phyloP scores from a whole-genome alignment of 2,888 invertebrate species.

The Polylopha cassiicola region DNA sequence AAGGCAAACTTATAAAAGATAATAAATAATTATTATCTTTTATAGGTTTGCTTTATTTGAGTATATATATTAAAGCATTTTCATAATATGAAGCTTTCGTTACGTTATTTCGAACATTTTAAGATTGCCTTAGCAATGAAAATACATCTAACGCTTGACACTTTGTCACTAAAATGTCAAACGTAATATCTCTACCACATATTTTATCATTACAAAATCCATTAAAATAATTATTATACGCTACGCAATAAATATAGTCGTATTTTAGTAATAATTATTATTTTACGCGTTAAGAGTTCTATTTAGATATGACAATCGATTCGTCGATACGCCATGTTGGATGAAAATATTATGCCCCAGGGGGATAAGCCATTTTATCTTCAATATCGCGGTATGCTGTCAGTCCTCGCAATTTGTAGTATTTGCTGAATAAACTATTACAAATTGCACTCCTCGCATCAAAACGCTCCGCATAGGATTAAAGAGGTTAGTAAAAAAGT shows the following conservation, averaged over 20 bases:
- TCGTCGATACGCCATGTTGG: conserved; percentile 20
- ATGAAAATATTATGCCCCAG: conserved; percentile 23
- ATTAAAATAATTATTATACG: conserved; percentile 13
- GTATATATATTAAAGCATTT: too few relatives aligned
- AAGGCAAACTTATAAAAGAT: too few relatives aligned
- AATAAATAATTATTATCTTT: too few relatives aligned
- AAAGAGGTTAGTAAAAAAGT: conserved; percentile 14
- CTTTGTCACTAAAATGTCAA: conserved; percentile 16
- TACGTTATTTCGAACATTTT: too few relatives aligned
- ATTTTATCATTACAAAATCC: conserved; percentile 20
- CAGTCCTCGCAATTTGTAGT: neutral
- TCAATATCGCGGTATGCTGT: conserved; percentile 15
- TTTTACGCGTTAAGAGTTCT: conserved; percentile 1
- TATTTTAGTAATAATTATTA: neutral
- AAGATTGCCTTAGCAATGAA: neutral
- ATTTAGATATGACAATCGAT: neutral
- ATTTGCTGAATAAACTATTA: conserved; percentile 8
- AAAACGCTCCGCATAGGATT: conserved; percentile 10
- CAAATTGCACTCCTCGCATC: conserved; percentile 14
- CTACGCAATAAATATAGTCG: conserved; percentile 7
- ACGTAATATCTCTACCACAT: conserved; percentile 12
- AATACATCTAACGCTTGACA: conserved; percentile 9
- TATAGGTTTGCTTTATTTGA: too few relatives aligned
- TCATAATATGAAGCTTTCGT: too few relatives aligned
- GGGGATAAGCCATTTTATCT: conserved; percentile 30